Conservation (phyloP, 2,797 vertebrate species). For the Protonibea diacanthus region DNA sequence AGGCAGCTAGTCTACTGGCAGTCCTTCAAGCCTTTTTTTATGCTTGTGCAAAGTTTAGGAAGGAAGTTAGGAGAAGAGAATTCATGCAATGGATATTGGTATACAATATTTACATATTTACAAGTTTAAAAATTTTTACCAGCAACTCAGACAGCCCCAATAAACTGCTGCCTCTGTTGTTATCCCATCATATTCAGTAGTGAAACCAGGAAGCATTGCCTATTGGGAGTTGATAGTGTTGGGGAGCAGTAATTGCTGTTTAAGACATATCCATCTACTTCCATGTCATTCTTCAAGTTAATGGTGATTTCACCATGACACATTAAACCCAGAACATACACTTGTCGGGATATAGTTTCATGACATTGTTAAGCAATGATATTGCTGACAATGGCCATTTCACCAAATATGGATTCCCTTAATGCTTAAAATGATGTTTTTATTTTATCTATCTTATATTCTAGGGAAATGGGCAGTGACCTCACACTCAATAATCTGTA, state of each 20-base stretch:
- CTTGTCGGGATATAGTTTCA: neutral
- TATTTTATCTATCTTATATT: neutral
- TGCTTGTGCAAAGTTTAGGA: neutral
- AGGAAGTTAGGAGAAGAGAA: neutral
- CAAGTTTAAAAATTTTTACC: constrained; percentile 7
- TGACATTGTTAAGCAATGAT: neutral
- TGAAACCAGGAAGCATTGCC: neutral
- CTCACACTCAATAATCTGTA: neutral
- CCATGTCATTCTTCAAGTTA: neutral
- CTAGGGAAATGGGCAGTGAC: neutral
- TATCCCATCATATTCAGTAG: neutral
- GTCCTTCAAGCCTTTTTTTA: neutral
- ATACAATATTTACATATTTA: neutral
- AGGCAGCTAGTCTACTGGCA: neutral
- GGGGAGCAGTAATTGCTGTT: neutral
- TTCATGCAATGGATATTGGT: neutral
- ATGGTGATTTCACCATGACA: neutral
- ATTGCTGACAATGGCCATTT: neutral
- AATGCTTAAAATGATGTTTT: neutral
- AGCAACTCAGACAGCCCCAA: neutral
- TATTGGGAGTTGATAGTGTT: neutral
- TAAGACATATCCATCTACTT: neutral
- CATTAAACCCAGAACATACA: neutral
- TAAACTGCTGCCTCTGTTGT: neutral
- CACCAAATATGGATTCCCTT: neutral